These are phyloP conservation scores for Nyctereutes procyonoides DNA, from an alignment of 2,113 vertebrate species.

Conservation along the genomic window DNA sequence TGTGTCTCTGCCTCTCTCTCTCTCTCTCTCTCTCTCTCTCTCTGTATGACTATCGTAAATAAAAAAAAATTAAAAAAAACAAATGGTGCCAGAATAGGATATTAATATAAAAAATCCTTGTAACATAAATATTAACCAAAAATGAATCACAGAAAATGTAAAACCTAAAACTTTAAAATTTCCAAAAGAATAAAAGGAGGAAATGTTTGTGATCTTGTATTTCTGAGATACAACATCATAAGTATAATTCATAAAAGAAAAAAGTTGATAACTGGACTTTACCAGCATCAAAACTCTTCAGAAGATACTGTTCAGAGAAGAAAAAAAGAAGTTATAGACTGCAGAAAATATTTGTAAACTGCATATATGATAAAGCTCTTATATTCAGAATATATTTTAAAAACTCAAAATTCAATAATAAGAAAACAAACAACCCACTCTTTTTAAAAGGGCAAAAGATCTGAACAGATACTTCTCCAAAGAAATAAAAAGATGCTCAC, in stretches of 20 bases:
- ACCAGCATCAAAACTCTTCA: not conserved
- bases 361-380: not conserved
- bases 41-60: too few species aligned
- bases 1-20: too few species aligned
- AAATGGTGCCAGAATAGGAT: not conserved
- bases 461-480: not conserved
- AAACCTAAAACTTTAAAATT: constrained; percentile 7
- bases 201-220: not conserved
- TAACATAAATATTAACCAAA: not conserved
- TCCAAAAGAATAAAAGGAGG: not conserved
- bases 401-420: not conserved
- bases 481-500: constrained; percentile 4
- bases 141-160: not conserved
- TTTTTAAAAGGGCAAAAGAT: constrained; percentile 4
- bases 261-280: not conserved
- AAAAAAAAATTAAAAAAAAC: too few species aligned
- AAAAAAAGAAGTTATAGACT: not conserved
- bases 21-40: too few species aligned
- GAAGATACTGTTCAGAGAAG: not conserved
- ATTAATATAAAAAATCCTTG: not conserved
- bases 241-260: not conserved
- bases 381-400: not conserved
- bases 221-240: not conserved
- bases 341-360: constrained; percentile 40
- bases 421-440: not conserved